Conservation (phyloP, 1,140 invertebrate genomes). For the Magallana angulata region DNA sequence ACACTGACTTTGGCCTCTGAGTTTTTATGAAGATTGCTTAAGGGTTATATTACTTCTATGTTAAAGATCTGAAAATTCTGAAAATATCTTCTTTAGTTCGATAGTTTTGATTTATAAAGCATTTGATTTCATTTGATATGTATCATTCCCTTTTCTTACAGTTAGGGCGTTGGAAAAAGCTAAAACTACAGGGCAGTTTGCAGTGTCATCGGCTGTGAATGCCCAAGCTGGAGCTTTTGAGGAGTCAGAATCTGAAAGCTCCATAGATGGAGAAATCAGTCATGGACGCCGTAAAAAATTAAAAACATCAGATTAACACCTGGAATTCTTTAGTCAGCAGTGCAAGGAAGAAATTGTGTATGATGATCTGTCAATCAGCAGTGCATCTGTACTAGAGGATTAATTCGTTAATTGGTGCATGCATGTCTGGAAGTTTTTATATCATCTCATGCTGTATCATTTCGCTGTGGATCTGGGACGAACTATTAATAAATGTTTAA, state of each 20-base stretch:
- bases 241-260: constrained; percentile 57
- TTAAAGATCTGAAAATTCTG: no score
- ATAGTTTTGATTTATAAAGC: no score
- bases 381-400: constrained; percentile 1
- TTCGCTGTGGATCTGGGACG: constrained; percentile 15
- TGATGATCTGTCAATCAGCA: constrained; percentile 21
- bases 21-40: no score
- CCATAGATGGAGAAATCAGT: constrained; percentile 50
- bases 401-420: constrained; percentile 12
- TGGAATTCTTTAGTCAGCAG: not conserved
- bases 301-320: constrained; percentile 49
- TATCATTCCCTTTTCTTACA: constrained; percentile 75
- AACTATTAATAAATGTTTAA: not conserved
- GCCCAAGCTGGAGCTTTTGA: constrained; percentile 44
- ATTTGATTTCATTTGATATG: not conserved
- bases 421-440: constrained; percentile 5
- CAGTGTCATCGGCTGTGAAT: constrained; percentile 57
- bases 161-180: constrained; percentile 87
- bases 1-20: no score
- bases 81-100: no score
- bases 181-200: constrained; percentile 85
- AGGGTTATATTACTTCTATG: no score
- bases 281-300: constrained; percentile 55
- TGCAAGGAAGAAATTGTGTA: not conserved
- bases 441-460: constrained; percentile 9